Evolutionary conservation across 1,140 invertebrate species (phyloP), one percentile per base, ranked within the genome.

Genomic region (Heterodera carotae): DNA sequence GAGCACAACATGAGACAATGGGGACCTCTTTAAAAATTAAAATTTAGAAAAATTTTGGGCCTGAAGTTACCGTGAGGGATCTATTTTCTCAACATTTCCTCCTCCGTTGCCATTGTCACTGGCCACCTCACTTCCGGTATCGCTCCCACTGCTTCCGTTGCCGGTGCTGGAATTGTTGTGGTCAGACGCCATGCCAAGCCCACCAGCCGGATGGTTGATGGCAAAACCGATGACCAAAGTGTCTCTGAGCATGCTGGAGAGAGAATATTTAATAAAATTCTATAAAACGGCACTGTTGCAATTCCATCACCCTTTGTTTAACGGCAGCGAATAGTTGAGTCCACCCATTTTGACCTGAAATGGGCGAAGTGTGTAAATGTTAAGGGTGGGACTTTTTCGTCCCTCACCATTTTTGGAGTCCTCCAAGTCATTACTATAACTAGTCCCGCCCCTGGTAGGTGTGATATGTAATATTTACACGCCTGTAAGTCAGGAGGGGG

Each of bases 181-280:
- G 18, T 76, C 75, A 7, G 27, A 56, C 2, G 0, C 12, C 66
- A 76, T 79, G 7, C 79, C 78, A 0, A 79, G 2, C 3, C 78
- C 78, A 12, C 78, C 78, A 31, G 25, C 62, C 8, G 78, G 78
- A 75, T 79, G 78, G 25, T 75, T 76, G 12, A 68, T 36, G 27
- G 53, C 68, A 66, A 80, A 39, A 8, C 79, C 79, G 56, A 80
- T 43, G 27, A 69, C 59, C 6, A 80, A 60, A 1, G 72, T 74
- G 33, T 82, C 73, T 27, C 34, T 25, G 2, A 48, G 64, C 22
- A 29, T 53, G 64, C 29, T 31, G 39, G 29, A 34, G 31, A 18
- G 7, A 72, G 75, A 8, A 0, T 34, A 39, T 43, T 43, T 43
- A 43, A 43, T 59, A 34, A 31, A 43, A 43, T 43, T 43, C 12